Percentiles rank a stretch among this genome's conserved stretches.
Conservation (phyloP, 2,113 vertebrate genomes). For the Brevimyrus niger region DNA sequence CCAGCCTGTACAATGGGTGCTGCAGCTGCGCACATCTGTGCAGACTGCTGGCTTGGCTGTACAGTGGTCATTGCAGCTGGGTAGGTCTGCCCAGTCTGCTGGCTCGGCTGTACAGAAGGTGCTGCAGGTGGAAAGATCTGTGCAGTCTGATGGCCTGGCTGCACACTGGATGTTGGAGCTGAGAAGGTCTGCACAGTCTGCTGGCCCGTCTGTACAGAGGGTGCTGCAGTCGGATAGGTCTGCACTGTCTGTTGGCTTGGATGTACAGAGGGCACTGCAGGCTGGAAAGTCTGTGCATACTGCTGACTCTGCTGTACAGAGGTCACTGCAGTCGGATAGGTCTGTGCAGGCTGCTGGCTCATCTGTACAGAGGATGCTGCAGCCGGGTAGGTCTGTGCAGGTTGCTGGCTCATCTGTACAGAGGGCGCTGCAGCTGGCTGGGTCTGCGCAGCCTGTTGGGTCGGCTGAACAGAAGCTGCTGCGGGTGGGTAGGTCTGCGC, state of each 20-base stretch:
- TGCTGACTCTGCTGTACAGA: conserved; percentile 38
- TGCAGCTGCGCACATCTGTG: conserved; percentile 20
- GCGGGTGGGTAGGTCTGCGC: conserved; percentile 22
- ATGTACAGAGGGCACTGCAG: conserved; percentile 36
- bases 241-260: conserved; percentile 36
- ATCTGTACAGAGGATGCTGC: conserved; percentile 23
- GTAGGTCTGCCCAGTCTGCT: conserved; percentile 17
- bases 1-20: conserved; percentile 28
- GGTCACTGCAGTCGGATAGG: neutral
- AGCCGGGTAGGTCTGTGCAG: conserved; percentile 10
- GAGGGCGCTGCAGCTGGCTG: conserved; percentile 26
- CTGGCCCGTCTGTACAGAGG: conserved; percentile 30
- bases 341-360: neutral
- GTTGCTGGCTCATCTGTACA: conserved; percentile 27
- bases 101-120: conserved; percentile 27
- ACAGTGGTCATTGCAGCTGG: conserved; percentile 27
- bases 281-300: conserved; percentile 28
- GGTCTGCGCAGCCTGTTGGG: conserved; percentile 32
- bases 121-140: conserved; percentile 30
- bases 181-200: conserved; percentile 29
- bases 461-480: conserved; percentile 16
- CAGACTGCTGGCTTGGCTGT: conserved; percentile 31
- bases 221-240: conserved; percentile 32
- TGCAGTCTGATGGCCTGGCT: conserved; percentile 15
- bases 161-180: conserved; percentile 20